Percentiles rank a stretch among this genome's conserved stretches.
Evolutionary conservation across 2,797 vertebrate genomes (phyloP).

Genomic region (Pempheris klunzingeri): DNA sequence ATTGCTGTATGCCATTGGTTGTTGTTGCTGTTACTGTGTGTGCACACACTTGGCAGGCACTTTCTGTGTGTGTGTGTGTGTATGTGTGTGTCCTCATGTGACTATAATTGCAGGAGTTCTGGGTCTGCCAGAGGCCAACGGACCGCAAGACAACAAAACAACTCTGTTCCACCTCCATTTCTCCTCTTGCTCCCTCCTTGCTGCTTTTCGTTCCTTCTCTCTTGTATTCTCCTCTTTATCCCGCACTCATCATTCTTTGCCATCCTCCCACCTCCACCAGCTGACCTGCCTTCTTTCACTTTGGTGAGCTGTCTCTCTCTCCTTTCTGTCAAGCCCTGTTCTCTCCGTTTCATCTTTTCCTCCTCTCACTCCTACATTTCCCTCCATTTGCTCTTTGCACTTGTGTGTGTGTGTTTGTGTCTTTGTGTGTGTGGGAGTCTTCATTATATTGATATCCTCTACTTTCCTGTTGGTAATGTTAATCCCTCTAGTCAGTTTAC

Average conservation of each 20-base stretch:
- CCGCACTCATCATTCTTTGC: slow-evolving; percentile 30
- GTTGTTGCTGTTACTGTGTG: slow-evolving; percentile 3
- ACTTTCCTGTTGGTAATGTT: slow-evolving; percentile 20
- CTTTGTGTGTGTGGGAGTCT: slow-evolving; percentile 4
- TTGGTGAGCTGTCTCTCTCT: not conserved
- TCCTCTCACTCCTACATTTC: not conserved
- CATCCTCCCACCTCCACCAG: slow-evolving; percentile 25
- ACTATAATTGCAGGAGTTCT: slow-evolving; percentile 53
- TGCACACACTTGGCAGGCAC: slow-evolving; percentile 1
- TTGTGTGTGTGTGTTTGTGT: slow-evolving; percentile 10
- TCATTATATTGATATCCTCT: slow-evolving; percentile 13
- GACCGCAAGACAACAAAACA: slow-evolving; percentile 57
- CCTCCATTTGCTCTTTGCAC: not conserved
- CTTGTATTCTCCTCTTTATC: slow-evolving; percentile 23
- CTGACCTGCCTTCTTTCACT: slow-evolving; percentile 23
- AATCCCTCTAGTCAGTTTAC: slow-evolving; percentile 28
- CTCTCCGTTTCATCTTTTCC: slow-evolving; percentile 3
- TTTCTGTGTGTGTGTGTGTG: slow-evolving; percentile 31
- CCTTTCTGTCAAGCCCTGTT: slow-evolving; percentile 1
- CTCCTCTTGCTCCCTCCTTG: slow-evolving; percentile 11
- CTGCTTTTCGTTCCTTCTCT: slow-evolving; percentile 20
- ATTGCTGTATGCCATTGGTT: not conserved
- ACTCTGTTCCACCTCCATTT: slow-evolving; percentile 53
- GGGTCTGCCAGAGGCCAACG: slow-evolving; percentile 35
- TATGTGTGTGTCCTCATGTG: slow-evolving; percentile 43